Base-by-base conservation (phyloP, 2,797 vertebrate species). In the Syndactyla subalaris region DNA sequence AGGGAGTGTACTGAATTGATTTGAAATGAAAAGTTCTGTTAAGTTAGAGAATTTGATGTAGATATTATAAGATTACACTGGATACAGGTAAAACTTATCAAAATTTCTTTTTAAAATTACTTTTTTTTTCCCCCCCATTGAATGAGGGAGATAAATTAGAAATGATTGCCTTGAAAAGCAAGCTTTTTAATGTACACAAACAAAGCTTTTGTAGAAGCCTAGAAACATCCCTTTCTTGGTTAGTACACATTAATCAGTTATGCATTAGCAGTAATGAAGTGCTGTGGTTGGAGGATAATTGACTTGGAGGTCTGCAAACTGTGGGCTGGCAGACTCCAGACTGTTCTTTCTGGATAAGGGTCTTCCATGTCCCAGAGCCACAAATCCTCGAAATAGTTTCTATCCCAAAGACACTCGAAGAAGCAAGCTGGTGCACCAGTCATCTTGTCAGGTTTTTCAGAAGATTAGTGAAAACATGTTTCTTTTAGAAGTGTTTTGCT, bases 241-340 rank as follows among this genome's bases (percentile, higher is more conserved):
- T 74, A 68, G 19, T 26, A n/a, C 18, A 34, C 20, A 8, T 63
- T 48, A 80, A 71, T 57, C 30, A 45, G n/a, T 85, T 80, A 45
- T 49, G 41, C 48, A 62, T 74, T 74, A 68, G 54, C 0, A 0
- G n/a, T 63, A 46, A 67, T 0, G 0, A 66, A 80, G 46, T n/a
- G 15, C 23, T n/a, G 21, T 32, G 32, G 10, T 52, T 67, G 46
- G 67, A 80, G 27, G 29, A 16, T 61, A 34, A 65, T 49, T 67
- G 52, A 30, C 21, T 12, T 59, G 32, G 52, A 80, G 36, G 14
- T 43, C 45, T 95, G 62, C 59, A 58, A 87, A 43, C 10, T 29
- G 18, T 18, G 45, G 39, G 38, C 49, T 54, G 39, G 39, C 58
- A 65, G 51, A 43, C 24, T 51, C 15, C 17, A 24, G 49, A 32